Base-by-base conservation (phyloP, 1,140 invertebrate genomes). In the Pantala flavescens region DNA sequence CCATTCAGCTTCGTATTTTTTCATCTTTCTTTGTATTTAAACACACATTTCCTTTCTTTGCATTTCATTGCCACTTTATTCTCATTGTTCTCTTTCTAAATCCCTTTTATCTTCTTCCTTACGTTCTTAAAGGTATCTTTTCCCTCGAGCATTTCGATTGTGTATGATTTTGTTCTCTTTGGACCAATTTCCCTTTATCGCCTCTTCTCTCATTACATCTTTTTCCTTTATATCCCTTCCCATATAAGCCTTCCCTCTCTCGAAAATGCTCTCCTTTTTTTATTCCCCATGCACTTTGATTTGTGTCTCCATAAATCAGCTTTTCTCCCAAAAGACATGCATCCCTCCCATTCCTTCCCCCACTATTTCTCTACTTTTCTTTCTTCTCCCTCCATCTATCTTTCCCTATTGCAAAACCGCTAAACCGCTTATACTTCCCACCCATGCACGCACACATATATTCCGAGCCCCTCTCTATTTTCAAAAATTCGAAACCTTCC, bases 261-360 rank as follows among this genome's bases (percentile, higher is more conserved):
- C 49, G 49, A 63, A 63, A 63, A 63, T 21, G 49, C 49, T 21
- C 49, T 3, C 49, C n/a, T 21, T 63, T 63, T 63, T 63, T 63
- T 63, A 63, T 63, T 63, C n/a, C n/a, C 49, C 49, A 63, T 63
- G 49, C 49, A 63, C 49, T 63, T 63, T 63, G 49, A 63, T 63
- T 63, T 63, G 49, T 63, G 49, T 21, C 49, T 63, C 49, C n/a
- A 63, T 63, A 63, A 63, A 63, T 63, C 49, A 63, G 49, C 49
- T 63, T 63, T 36, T 36, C 28, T 63, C 49, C 49, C 49, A 16
- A 63, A 63, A 63, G 49, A 21, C 49, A 16, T 63, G 49, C 49
- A 63, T 63, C 49, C n/a, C 49, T 63, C 49, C n/a, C 49, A 19
- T 21, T 63, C 49, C 49, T 63, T 63, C 49, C 49, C n/a, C 49